phyloP scores from a whole-genome alignment of 1,140 invertebrate genomes.

The Bombus ignitus region DNA sequence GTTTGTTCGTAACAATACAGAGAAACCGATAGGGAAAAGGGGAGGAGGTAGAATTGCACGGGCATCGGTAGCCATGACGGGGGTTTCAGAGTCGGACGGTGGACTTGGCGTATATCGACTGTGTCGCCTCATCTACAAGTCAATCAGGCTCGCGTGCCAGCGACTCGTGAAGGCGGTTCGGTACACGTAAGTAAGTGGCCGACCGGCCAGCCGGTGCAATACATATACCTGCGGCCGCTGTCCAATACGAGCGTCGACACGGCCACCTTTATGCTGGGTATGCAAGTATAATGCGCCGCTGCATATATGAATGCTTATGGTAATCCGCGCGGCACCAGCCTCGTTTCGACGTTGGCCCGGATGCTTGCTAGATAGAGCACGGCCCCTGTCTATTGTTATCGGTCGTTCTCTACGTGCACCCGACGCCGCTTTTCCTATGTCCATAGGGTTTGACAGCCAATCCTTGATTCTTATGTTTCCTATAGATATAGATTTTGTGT shows the following conservation, averaged over 20 bases:
- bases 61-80: constrained; percentile 12
- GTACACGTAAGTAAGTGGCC: constrained; percentile 70
- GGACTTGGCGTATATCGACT: constrained; percentile 76
- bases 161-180: constrained; percentile 72
- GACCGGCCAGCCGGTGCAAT: constrained; percentile 58
- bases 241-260: constrained; percentile 65
- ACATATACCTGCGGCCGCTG: constrained; percentile 25
- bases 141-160: constrained; percentile 81
- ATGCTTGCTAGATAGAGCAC: constrained; percentile 73
- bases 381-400: constrained; percentile 72
- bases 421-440: constrained; percentile 32
- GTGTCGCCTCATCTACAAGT: constrained; percentile 83
- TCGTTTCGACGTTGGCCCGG: constrained; percentile 72
- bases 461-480: neutral
- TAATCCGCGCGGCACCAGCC: constrained; percentile 75
- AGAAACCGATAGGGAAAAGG: constrained; percentile 25
- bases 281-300: constrained; percentile 79
- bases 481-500: neutral
- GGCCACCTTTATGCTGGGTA: constrained; percentile 70
- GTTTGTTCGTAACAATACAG: neutral
- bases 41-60: constrained; percentile 18
- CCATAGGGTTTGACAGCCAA: constrained; percentile 15
- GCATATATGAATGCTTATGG: constrained; percentile 83
- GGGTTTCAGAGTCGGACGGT: constrained; percentile 57
- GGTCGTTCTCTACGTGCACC: constrained; percentile 57